phyloP scores from a whole-genome alignment of 2,797 vertebrate species.

The Squalus acanthias region DNA sequence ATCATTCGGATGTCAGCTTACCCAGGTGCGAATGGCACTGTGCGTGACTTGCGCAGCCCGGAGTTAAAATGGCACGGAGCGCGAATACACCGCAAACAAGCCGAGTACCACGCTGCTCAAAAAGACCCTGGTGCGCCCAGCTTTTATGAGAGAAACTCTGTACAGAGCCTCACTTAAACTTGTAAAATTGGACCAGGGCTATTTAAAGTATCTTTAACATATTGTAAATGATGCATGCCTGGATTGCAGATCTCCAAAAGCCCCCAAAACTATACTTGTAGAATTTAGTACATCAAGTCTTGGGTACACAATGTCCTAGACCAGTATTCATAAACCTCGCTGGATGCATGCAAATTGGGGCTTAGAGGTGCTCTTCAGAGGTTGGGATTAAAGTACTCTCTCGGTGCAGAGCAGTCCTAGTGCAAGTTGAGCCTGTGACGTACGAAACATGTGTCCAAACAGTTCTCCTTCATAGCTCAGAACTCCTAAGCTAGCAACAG shows the following conservation, averaged over 20 bases:
- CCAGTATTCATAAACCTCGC: neutral
- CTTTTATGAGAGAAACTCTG: neutral
- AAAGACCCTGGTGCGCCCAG: neutral
- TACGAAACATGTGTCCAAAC: neutral
- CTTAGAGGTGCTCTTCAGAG: neutral
- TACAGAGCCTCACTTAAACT: neutral
- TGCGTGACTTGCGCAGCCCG: no score
- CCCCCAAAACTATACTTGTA: neutral
- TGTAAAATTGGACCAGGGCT: neutral
- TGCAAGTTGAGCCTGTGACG: neutral
- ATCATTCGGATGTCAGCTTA: neutral
- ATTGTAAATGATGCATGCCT: neutral
- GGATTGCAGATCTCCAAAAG: neutral
- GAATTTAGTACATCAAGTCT: neutral
- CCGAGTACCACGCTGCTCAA: neutral
- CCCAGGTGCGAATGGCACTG: neutral
- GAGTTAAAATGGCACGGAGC: neutral
- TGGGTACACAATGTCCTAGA: neutral
- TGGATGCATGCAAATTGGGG: neutral
- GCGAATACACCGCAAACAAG: no score
- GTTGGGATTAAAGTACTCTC: neutral
- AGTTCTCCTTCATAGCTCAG: neutral
- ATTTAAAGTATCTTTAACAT: neutral
- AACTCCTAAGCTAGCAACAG: neutral
- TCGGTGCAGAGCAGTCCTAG: neutral